Percentiles rank a stretch among this genome's conserved stretches.
phyloP scores from a whole-genome alignment of 2,888 invertebrate species.

The Melanotus villosus region DNA sequence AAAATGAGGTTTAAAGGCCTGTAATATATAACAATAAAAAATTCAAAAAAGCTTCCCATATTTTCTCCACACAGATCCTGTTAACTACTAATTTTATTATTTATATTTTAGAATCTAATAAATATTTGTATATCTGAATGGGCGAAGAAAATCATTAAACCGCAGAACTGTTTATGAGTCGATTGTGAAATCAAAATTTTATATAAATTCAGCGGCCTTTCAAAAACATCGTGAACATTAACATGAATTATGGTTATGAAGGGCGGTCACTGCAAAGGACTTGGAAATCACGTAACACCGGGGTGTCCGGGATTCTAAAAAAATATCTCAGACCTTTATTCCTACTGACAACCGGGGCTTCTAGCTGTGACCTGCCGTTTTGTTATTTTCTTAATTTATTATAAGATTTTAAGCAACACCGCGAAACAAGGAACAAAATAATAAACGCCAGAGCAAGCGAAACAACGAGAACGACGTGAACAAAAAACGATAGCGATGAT shows the following conservation, averaged over 20 bases:
- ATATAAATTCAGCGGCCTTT: constrained; percentile 38
- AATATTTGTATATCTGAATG: constrained; percentile 21
- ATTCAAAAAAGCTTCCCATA: constrained; percentile 10
- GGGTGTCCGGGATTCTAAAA: constrained; percentile 51
- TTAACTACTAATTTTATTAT: constrained; percentile 18
- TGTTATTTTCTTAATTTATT: constrained; percentile 42
- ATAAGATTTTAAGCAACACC: constrained; percentile 22
- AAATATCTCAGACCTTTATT: constrained; percentile 45
- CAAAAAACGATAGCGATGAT: background rate
- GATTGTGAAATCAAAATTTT: constrained; percentile 36
- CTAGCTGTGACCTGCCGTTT: constrained; percentile 43
- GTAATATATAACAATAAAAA: constrained; percentile 1
- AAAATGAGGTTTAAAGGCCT: background rate
- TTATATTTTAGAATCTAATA: constrained; percentile 9
- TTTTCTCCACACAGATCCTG: background rate
- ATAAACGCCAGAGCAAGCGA: background rate
- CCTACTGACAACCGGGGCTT: constrained; percentile 44
- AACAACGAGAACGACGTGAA: background rate
- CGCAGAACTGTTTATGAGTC: constrained; percentile 23
- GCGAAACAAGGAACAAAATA: background rate
- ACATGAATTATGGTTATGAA: constrained; percentile 47
- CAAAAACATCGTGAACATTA: constrained; percentile 30
- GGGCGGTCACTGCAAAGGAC: constrained; percentile 42
- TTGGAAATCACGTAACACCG: constrained; percentile 50
- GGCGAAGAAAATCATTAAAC: constrained; percentile 29